Base-by-base conservation (phyloP, 2,113 vertebrate species). In the Leptobrachium ailaonicum region DNA sequence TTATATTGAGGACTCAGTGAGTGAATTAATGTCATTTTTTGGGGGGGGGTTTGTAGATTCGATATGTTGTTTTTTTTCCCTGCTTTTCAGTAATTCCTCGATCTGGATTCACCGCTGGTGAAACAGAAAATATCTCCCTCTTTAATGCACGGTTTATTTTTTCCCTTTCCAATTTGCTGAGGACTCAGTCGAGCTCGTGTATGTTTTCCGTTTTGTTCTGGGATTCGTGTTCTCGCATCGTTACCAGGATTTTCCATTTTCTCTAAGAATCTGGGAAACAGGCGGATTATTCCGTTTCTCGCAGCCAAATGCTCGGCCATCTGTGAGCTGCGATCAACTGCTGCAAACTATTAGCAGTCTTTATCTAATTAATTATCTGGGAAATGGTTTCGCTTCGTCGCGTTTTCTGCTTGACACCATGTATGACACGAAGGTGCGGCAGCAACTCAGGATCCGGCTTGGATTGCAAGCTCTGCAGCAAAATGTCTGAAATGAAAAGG, bases 281-380 rank as follows among this genome's bases (percentile, higher is more conserved):
- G 56, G 66, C 66, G 44, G 44, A 42, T 81, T 63, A 11, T 68
- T 56, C 66, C 50, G 71, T 67, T 74, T 73, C 41, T 63, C 63
- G 53, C 63, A 80, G 79, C 79, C 79, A 81, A 68, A 75, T 80
- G 79, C 73, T 75, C 74, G 69, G 50, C 79, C 79, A 80, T 80
- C 79, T 81, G 71, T 75, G 79, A 74, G 64, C 42, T 50, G 3
- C 78, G 45, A 62, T 80, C 72, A 62, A 50, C 79, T 75, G 72
- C 6, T 81, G 42, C 9, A 20, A 63, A 53, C 76, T 68, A 81
- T 81, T 81, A 75, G 62, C 71, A 32, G 71, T 75, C 72, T 75
- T 81, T 81, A 81, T 81, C 72, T 81, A 75, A 81, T 81, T 81
- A 75, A 81, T 81, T 73, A 80, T 80, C 71, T 41, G 71, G 71